These are phyloP conservation scores for Chrysocyon brachyurus DNA, from an alignment of 2,797 vertebrate genomes.

Conservation along the genomic window DNA sequence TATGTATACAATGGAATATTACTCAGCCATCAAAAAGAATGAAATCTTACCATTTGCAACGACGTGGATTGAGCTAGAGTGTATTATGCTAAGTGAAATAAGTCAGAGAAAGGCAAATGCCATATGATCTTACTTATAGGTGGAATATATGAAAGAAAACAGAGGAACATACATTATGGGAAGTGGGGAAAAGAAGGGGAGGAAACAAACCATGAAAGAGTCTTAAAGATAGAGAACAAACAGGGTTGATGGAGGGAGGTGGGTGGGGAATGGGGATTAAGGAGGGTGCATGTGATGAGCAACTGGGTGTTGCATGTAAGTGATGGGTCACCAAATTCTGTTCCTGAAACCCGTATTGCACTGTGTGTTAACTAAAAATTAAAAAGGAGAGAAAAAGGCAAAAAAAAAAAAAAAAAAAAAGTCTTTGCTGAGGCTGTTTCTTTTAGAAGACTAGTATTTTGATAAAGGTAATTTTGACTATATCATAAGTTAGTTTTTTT, in stretches of 20 bases:
- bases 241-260: not conserved
- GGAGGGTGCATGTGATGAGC: not conserved
- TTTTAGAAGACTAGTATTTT: slow-evolving; percentile 1
- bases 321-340: not conserved
- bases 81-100: not conserved
- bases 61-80: not conserved
- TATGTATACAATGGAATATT: not conserved
- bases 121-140: not conserved
- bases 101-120: not conserved
- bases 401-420: not conserved
- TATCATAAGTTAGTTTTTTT: not conserved
- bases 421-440: not conserved
- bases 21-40: not conserved
- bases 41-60: not conserved
- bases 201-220: not conserved
- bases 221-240: not conserved
- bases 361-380: not conserved
- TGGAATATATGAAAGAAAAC: not conserved
- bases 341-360: not conserved
- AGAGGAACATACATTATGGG: not conserved
- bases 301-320: not conserved
- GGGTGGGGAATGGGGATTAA: not conserved
- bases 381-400: not conserved
- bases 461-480: not conserved
- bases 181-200: not conserved